Conservation (phyloP, 2,797 vertebrate genomes). For the Heteromormyrus szaboi region DNA sequence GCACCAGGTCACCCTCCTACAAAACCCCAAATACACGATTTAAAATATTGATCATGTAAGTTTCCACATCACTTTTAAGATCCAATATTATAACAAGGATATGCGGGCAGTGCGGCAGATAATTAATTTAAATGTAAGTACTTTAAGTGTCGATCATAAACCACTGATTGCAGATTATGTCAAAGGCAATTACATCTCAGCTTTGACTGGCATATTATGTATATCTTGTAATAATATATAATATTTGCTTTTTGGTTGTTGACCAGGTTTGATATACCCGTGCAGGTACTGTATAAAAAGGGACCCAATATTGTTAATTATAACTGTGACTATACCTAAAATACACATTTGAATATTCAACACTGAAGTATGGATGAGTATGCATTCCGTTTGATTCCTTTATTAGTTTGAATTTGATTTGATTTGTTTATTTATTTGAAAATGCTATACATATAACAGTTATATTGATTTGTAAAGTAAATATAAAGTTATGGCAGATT, state of each 20-base stretch:
- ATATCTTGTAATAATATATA: not conserved
- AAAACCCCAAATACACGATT: not conserved
- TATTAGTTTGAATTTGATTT: not conserved
- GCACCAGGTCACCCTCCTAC: not conserved
- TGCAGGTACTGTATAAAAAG: not conserved
- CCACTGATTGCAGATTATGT: slow-evolving; percentile 5
- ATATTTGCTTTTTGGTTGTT: not conserved
- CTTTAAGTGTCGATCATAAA: not conserved
- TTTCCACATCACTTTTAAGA: not conserved
- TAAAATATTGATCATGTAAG: not conserved
- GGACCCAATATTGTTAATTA: not conserved
- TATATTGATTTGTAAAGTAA: not conserved
- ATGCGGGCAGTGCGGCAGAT: not conserved
- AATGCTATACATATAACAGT: not conserved
- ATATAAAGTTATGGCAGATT: not conserved
- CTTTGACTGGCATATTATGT: not conserved
- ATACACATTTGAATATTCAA: not conserved
- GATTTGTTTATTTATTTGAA: not conserved
- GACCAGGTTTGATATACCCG: not conserved
- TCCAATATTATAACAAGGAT: not conserved
- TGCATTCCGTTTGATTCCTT: not conserved
- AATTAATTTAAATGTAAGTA: not conserved
- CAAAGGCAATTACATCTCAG: slow-evolving; percentile 9
- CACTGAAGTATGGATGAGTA: not conserved
- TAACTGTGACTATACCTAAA: not conserved